Conservation (phyloP, 2,888 invertebrate species). For the Calliphora vomitoria region DNA sequence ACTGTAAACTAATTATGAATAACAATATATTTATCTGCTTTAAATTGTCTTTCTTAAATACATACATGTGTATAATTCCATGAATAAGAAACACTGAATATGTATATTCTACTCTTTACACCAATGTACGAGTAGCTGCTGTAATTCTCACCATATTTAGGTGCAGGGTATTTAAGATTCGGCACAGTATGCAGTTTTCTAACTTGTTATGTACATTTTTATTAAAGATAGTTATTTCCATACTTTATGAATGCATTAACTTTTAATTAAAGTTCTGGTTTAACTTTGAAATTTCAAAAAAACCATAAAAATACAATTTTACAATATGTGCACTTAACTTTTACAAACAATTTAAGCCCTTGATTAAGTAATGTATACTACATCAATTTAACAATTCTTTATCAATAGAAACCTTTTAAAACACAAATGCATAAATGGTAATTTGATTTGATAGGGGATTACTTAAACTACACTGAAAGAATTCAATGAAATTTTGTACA, state of each 20-base stretch:
- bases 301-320: constrained; percentile 14
- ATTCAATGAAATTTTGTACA: neutral
- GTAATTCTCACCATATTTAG: too few relatives aligned
- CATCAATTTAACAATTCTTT: constrained; percentile 41
- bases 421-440: constrained; percentile 39
- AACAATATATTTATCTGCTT: too few relatives aligned
- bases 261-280: neutral
- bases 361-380: constrained; percentile 19
- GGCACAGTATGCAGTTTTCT: too few relatives aligned
- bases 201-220: too few relatives aligned
- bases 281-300: neutral
- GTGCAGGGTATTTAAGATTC: too few relatives aligned
- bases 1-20: too few relatives aligned
- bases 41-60: too few relatives aligned
- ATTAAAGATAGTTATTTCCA: too few relatives aligned
- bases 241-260: neutral
- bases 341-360: constrained; percentile 6
- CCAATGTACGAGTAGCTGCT: too few relatives aligned
- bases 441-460: constrained; percentile 37
- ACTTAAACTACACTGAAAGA: constrained; percentile 34
- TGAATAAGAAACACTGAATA: too few relatives aligned
- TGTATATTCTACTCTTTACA: too few relatives aligned
- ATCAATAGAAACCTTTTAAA: constrained; percentile 59
- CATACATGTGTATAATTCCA: too few relatives aligned
- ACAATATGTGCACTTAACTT: neutral